A percentile compares a stretch with the other conserved stretches of the same genome.
Conservation (phyloP, 2,888 invertebrate genomes). For the Electrophaes corylata region DNA sequence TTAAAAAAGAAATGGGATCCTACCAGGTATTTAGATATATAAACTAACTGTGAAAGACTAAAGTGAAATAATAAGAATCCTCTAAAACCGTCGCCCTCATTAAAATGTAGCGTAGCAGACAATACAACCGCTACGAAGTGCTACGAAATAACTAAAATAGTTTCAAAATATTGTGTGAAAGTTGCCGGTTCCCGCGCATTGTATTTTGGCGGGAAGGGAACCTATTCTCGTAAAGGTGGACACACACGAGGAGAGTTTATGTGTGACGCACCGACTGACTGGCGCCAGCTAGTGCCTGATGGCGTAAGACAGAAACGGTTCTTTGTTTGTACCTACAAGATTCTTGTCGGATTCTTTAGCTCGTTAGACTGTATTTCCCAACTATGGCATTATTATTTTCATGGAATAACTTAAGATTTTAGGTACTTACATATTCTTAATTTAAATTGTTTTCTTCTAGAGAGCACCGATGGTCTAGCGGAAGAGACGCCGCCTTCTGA, state of each 20-base stretch:
- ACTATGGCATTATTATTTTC: not conserved
- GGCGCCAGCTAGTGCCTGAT: slow-evolving; percentile 51
- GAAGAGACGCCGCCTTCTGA: too few species aligned
- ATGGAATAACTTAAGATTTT: not conserved
- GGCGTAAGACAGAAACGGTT: slow-evolving; percentile 44
- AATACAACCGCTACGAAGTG: slow-evolving; percentile 34
- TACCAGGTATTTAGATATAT: too few species aligned
- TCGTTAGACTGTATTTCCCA: not conserved
- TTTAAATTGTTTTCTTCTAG: not conserved
- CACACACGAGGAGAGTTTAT: slow-evolving; percentile 39
- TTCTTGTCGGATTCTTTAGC: slow-evolving; percentile 15
- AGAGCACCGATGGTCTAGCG: too few species aligned
- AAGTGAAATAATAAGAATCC: not conserved
- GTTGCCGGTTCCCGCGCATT: slow-evolving; percentile 55
- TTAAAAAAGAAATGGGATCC: too few species aligned
- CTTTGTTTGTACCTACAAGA: slow-evolving; percentile 44
- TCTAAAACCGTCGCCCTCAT: slow-evolving; percentile 8
- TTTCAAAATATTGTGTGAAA: slow-evolving; percentile 51
- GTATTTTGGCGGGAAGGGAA: slow-evolving; percentile 59
- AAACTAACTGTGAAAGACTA: too few species aligned
- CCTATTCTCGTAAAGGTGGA: slow-evolving; percentile 44
- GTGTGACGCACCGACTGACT: slow-evolving; percentile 51
- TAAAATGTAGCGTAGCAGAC: slow-evolving; percentile 18
- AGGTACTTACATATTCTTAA: not conserved
- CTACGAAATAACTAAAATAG: slow-evolving; percentile 38